Evolutionary conservation across 2,797 vertebrate species (phyloP), one percentile per base, ranked within the genome.

Genomic region (Siniperca undulata): DNA sequence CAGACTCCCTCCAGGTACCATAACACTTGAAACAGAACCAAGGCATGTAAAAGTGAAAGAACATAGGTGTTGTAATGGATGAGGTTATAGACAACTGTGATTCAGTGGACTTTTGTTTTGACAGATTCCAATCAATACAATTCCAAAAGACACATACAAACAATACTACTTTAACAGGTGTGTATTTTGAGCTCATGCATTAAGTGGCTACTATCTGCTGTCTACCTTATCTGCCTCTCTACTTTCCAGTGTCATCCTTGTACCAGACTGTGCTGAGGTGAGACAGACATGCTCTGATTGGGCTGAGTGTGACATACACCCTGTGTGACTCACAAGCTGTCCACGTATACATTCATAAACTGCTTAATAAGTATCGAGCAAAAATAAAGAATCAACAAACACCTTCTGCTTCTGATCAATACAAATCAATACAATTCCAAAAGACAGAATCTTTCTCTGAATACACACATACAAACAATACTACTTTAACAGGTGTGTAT

Each of bases 1-100:
- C 34, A 44, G 46, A 77, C 69, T 58, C 50, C 72, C 67, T 75
- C 53, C 40, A 34, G 52, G 34, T 73, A 56, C 20, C 30, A 38
- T 9, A 40, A 61, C 17, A 59, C 2, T 27, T 78, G 22, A 76
- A 77, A 74, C 59, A 50, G n/a, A 78, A 52, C 22, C 1, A 16
- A 46, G 44, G n/a, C 5, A 58, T 65, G 56, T 22, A 34, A 62
- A 40, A 58, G 48, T 53, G 5, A 55, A 79, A 56, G n/a, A 5
- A 30, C 11, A 17, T 20, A 20, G 0, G 27, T 42, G 68, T 20
- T 30, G 24, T 68, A 24, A 34, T 12, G 58, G 1, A 11, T 12
- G 11, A 71, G 17, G 27, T 30, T 22, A 46, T 14, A 46, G 6
- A 46, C 11, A n/a, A 34, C 56, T 60, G 16, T 44, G 14, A 30